Percentiles rank a stretch among this genome's conserved stretches.
These are phyloP conservation scores for Gallirallus australis DNA, from an alignment of 2,797 vertebrate species.

Conservation along the genomic window DNA sequence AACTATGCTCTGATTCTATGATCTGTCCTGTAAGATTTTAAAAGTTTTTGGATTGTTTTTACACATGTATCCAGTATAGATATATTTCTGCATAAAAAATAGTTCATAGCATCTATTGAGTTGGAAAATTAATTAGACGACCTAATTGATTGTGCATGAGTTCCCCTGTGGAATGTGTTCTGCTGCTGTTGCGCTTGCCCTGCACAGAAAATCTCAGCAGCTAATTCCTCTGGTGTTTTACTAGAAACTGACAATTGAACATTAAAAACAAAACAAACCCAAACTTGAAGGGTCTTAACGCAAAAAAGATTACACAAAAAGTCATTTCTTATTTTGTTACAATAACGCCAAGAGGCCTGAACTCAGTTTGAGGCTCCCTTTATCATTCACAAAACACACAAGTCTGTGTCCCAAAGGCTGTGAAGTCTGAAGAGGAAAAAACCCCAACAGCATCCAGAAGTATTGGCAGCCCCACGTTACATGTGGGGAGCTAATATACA, in stretches of 20 bases:
- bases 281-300: neutral
- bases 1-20: too few relatives aligned
- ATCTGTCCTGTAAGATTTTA: neutral
- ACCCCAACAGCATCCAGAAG: constrained; percentile 13
- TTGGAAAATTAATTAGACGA: constrained; percentile 76
- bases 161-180: constrained; percentile 73
- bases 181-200: constrained; percentile 22
- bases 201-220: constrained; percentile 35
- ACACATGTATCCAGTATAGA: constrained; percentile 4
- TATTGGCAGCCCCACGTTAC: constrained; percentile 12
- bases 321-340: neutral
- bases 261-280: neutral
- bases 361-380: neutral
- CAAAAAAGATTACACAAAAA: neutral
- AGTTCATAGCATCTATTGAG: constrained; percentile 70
- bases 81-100: constrained; percentile 14
- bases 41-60: constrained; percentile 60
- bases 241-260: neutral
- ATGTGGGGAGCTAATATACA: constrained; percentile 38
- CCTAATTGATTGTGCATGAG: constrained; percentile 78
- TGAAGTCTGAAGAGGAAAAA: constrained; percentile 49
- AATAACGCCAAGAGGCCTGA: neutral
- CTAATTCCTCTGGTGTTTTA: constrained; percentile 23
- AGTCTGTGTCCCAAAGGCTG: constrained; percentile 4
- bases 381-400: neutral